These are phyloP conservation scores for Hemibagrus guttatus DNA, from an alignment of 2,797 vertebrate genomes.

Conservation along the genomic window DNA sequence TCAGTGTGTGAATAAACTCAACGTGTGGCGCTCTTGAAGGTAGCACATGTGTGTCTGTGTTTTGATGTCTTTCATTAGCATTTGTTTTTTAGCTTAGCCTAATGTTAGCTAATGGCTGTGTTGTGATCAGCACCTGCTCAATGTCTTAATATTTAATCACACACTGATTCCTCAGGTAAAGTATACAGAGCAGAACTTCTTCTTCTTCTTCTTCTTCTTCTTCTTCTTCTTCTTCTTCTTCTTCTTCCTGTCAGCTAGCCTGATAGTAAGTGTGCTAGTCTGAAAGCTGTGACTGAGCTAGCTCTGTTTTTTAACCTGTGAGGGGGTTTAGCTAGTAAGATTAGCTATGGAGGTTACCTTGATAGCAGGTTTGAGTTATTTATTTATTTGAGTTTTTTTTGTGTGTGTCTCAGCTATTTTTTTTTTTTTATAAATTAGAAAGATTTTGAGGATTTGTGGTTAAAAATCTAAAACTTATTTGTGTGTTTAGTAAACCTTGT, in stretches of 20 bases:
- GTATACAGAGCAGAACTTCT: background rate
- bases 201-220: too few species aligned
- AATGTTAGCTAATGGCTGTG: too few species aligned
- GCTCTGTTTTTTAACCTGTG: background rate
- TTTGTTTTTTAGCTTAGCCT: background rate
- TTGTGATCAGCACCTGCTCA: background rate
- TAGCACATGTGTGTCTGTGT: background rate
- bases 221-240: too few species aligned
- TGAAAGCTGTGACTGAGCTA: background rate
- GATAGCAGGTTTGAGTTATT: background rate
- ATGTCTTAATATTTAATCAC: background rate
- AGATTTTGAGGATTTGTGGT: background rate
- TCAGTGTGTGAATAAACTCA: fast-evolving
- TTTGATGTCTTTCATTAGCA: background rate
- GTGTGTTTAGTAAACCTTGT: background rate
- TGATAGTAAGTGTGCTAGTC: background rate
- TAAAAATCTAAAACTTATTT: background rate
- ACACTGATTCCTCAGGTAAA: background rate
- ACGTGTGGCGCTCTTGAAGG: background rate
- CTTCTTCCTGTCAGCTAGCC: background rate
- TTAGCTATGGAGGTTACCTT: too few species aligned
- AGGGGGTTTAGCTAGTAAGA: background rate
- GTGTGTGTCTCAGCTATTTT: too few species aligned
- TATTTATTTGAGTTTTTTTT: background rate
- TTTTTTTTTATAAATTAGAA: too few species aligned